Conservation (phyloP, 1,140 invertebrate genomes). For the Anoplolepis gracilipes region DNA sequence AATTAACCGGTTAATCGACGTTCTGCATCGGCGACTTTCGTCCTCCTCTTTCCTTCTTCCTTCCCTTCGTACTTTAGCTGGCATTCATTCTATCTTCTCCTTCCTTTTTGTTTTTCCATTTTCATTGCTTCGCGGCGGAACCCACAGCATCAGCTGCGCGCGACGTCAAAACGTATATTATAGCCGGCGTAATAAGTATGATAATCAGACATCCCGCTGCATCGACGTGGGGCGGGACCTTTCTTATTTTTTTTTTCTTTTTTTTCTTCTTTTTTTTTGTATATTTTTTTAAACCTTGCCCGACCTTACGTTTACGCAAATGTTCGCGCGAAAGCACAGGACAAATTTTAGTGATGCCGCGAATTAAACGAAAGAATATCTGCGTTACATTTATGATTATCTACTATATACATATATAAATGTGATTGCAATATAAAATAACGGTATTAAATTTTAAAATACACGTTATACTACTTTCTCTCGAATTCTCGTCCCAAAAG, state of each 20-base stretch:
- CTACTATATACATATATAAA: not conserved
- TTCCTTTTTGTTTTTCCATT: constrained; percentile 3
- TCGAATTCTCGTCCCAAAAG: not conserved
- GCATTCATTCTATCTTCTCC: constrained; percentile 21
- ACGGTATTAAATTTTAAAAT: not conserved
- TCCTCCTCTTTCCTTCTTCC: not conserved
- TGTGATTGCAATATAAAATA: not conserved
- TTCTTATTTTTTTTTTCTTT: constrained; percentile 62
- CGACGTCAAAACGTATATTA: constrained; percentile 70
- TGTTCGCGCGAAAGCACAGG: not conserved
- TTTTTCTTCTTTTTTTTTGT: constrained; percentile 72
- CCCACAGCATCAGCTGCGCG: constrained; percentile 56
- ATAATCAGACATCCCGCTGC: constrained; percentile 73
- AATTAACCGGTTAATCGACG: constrained; percentile 75
- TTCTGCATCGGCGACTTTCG: not conserved
- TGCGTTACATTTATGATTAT: not conserved
- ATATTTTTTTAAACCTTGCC: constrained; percentile 52
- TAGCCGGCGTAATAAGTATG: constrained; percentile 77
- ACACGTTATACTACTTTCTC: too few relatives aligned
- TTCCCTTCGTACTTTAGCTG: constrained; percentile 15
- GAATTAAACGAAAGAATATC: not conserved
- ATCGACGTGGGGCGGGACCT: constrained; percentile 72
- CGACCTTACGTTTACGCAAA: constrained; percentile 43
- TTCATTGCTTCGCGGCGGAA: constrained; percentile 39
- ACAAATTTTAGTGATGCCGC: not conserved